Conservation (phyloP, 1,140 invertebrate species). For the Galleria mellonella region DNA sequence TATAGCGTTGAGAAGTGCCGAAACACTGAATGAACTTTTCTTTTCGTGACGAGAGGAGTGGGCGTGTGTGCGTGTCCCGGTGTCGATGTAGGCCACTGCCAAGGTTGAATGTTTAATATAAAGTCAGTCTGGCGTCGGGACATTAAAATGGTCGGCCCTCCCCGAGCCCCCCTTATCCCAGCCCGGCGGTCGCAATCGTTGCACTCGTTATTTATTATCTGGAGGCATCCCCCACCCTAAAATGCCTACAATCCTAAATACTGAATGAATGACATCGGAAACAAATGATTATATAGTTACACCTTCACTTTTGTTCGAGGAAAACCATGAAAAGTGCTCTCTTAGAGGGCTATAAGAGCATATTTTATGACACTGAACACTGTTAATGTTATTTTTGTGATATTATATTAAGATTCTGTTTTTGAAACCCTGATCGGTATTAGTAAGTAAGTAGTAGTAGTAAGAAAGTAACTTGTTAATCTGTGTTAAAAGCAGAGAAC, state of each 20-base stretch:
- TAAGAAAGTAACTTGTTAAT: too few relatives aligned
- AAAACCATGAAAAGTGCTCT: too few relatives aligned
- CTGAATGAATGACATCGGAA: too few relatives aligned
- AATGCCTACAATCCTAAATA: slow-evolving; percentile 10
- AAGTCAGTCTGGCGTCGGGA: slow-evolving; percentile 72
- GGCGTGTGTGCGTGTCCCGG: slow-evolving; percentile 63
- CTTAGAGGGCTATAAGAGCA: too few relatives aligned
- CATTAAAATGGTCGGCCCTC: slow-evolving; percentile 71
- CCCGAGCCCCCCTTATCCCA: slow-evolving; percentile 49
- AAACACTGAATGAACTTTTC: slow-evolving; percentile 67
- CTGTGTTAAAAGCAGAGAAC: too few relatives aligned
- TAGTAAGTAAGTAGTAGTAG: too few relatives aligned
- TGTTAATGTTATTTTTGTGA: too few relatives aligned
- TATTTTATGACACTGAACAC: too few relatives aligned
- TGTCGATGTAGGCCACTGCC: slow-evolving; percentile 70
- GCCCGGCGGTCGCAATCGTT: slow-evolving; percentile 65
- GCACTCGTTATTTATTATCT: slow-evolving; percentile 73
- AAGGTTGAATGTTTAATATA: slow-evolving; percentile 74
- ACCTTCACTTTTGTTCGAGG: too few relatives aligned
- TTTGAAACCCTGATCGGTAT: too few relatives aligned
- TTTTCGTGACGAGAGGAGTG: slow-evolving; percentile 59
- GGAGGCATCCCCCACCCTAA: slow-evolving; percentile 45
- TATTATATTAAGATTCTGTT: too few relatives aligned
- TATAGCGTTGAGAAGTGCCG: slow-evolving; percentile 54
- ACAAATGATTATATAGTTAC: too few relatives aligned